Base-by-base conservation (phyloP, 1,140 invertebrate genomes). In the Spodoptera litura region DNA sequence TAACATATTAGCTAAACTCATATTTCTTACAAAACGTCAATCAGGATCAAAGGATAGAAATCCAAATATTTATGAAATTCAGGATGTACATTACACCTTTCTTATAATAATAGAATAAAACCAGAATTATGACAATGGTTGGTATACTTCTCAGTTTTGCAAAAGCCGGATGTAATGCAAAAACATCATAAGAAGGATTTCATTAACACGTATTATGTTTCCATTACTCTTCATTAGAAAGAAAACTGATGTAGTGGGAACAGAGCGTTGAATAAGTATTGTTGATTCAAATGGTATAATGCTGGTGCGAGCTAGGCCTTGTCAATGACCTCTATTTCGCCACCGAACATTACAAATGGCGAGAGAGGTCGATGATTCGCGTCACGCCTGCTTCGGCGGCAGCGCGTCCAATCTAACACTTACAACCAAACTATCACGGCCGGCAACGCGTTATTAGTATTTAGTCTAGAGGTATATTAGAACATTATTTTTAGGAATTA, bases 321-420 rank as follows among this genome's bases (percentile, higher is more conserved):
- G 91, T 93, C 91, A 92, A 89, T 93, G 90, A 93, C 91, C 91
- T 89, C 90, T 92, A 91, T 92, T 93, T 90, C 81, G 90, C 87
- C 88, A 91, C 85, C 80, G 83, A 84, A 83, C 83, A 83, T 85
- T 86, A 87, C 82, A 85, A 86, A 85, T 85, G 58, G 78, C 80
- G 71, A 71, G 75, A 84, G 87, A 85, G 84, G 84, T 84, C 88
- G 81, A 80, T 81, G 81, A 83, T 83, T 88, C 85, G 81, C 81
- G 84, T 86, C 83, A 88, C 80, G 85, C 85, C 84, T 66, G 81
- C 77, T 83, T 44, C 59, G 75, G 44, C 59, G 75, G 71, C 74
- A 75, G 73, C 81, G 15, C 35, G 44, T 11, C 27, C 27, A 74
- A 75, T 15, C 15, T 20, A 61, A 52, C 59, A 62, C 73, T 75